Evolutionary conservation across 2,797 vertebrate species (phyloP), one percentile per base, ranked within the genome.

Genomic region (Tokudaia muenninki): DNA sequence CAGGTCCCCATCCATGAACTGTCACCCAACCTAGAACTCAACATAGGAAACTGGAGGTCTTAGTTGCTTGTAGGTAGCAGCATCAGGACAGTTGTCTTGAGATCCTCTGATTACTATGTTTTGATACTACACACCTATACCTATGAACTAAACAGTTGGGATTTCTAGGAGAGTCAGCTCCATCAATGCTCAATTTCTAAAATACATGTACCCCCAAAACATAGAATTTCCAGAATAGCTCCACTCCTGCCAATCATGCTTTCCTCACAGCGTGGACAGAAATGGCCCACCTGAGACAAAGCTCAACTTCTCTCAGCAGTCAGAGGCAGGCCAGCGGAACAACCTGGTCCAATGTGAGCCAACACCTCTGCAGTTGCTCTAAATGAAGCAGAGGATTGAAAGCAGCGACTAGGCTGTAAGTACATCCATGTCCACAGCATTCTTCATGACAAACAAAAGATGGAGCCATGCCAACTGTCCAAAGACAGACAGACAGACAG

Each of bases 401-500:
- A 75, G 61, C 37, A 82, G 29, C 2, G 4, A 55, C 84, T 79
- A 17, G 75, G 63, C 44, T 34, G 41, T 12, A 8, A 86, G 47
- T 41, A 83, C 41, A 21, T 10, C 8, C 34, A 4, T 4, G 16
- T 59, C 37, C 88, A 50, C 3, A 37, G 65, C 26, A 31, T 22
- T 57, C 26, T 10, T 59, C 55, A 77, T 26, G 57, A 52, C 0
- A 59, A 77, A 55, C 24, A 47, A 75, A 74, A 89, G 29, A 77
- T 47, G 41, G 19, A 72, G 19, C 26, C 37, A 79, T 65, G 50
- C 29, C 77, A 61, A 63, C 80, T 6, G 26, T 9, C 59, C 4
- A 0, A 0, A 0, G 0, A 19, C 0, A 22, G 29, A 13, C 4
- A 37, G 91, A 59, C 41, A 44, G 12, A 59, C 47, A 52, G 65